Percentiles rank a stretch among this genome's conserved stretches.
These are phyloP conservation scores for Micromussa lordhowensis DNA, from an alignment of 92 coral and sea anemone genomes.

Conservation along the genomic window DNA sequence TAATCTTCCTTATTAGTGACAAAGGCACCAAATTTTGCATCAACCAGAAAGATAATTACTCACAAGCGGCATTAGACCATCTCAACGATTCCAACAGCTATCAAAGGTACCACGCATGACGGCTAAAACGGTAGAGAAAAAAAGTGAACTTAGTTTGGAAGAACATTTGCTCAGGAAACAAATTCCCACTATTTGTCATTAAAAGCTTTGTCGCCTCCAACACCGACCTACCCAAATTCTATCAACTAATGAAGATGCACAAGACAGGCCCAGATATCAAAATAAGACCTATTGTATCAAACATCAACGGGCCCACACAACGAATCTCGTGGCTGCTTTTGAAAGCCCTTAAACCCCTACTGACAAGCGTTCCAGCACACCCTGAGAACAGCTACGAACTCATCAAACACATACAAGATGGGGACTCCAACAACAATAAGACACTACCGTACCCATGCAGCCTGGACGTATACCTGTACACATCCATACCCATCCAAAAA, in stretches of 20 bases:
- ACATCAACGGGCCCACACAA: constrained; percentile 57
- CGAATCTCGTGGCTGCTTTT: constrained; percentile 54
- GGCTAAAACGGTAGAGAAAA: constrained; percentile 69
- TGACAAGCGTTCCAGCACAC: constrained; percentile 46
- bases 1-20: constrained; percentile 57
- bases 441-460: constrained; percentile 42
- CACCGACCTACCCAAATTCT: constrained; percentile 58
- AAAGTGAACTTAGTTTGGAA: constrained; percentile 69
- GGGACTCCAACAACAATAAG: too few species aligned
- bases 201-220: constrained; percentile 56
- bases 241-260: constrained; percentile 68
- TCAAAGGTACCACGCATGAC: constrained; percentile 54
- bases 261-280: constrained; percentile 45
- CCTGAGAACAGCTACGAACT: constrained; percentile 38
- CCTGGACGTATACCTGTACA: constrained; percentile 55
- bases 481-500: constrained; percentile 58
- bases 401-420: too few species aligned
- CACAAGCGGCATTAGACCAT: constrained; percentile 52
- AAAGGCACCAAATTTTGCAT: constrained; percentile 66
- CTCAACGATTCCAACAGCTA: constrained; percentile 52
- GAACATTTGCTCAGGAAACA: constrained; percentile 45
- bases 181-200: constrained; percentile 32
- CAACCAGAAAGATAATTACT: constrained; percentile 33
- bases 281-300: constrained; percentile 69
- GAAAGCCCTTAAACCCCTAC: constrained; percentile 48